Evolutionary conservation across 2,797 vertebrate species (phyloP), one percentile per base, ranked within the genome.

Genomic region (Staurois parvus): DNA sequence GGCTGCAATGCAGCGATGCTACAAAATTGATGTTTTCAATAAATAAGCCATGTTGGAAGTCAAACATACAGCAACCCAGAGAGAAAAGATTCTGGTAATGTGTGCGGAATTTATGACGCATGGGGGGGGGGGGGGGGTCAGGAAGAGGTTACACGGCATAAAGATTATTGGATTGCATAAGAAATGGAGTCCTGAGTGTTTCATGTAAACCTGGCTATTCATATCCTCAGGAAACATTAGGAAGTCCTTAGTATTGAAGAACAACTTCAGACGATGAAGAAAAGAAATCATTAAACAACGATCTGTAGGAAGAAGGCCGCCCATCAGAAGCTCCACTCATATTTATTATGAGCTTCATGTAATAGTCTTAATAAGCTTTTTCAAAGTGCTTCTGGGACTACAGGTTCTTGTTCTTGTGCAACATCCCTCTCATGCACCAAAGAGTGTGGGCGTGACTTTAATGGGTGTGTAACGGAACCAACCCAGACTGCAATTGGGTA

Each of bases 41-140:
- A 86, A 86, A 86, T 86, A 86, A 86, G 75, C 85, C 40, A 77
- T 83, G 85, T 79, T 86, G 85, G 85, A 86, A 86, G 79, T 86
- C 74, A 86, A 78, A 83, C 40, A 24, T 66, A 56, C 11, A 67
- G 74, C 48, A 86, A 24, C 66, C 34, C 52, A 48, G 48, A 28
- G 79, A 82, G 83, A 52, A 73, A 19, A 32, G 64, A 72, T 48
- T 76, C 32, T 32, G 62, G 56, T 75, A 75, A 64, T 17, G 74
- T 73, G 85, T 52, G 85, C 80, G 68, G 67, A 73, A 86, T 86
- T 83, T 69, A 83, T 83, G 79, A 30, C 56, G 70, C 68, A 56
- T 56, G 72, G 21, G 68, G 48, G 79, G 52, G 21, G 68, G 48
- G 79, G 52, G 30, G 64, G 76, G 85, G 80, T 86, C 40, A 86